Base-by-base conservation (phyloP, 2,797 vertebrate species). In the Pachyuromys duprasi region DNA sequence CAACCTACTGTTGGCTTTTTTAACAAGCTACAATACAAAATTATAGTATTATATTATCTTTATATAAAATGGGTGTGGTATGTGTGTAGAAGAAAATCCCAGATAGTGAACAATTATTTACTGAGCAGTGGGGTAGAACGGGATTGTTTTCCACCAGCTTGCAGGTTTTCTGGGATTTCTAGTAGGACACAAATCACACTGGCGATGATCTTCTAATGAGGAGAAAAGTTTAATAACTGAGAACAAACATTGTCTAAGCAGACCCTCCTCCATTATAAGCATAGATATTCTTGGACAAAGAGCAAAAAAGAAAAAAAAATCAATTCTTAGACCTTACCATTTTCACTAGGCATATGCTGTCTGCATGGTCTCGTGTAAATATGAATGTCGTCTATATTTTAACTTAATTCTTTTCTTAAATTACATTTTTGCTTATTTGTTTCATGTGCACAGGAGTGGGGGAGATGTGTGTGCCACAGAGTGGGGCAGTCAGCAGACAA, bases 11-110 rank as follows among this genome's bases (percentile, higher is more conserved):
- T 70, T 57, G 55, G 67, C 69, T 90, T 92, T 96, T 80, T 90
- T 92, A 95, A 84, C 42, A 91, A 91, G 33, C 67, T 83, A 67
- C 4, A 67, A n/a, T 81, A 79, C 8, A 95, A 11, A 78, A 86
- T 75, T 17, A 81, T 15, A 79, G 20, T 57, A 42, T 62, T 53
- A 53, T 49, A 18, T 78, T 84, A 62, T 76, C 80, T 91, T 79
- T 92, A 31, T 88, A 55, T 82, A 86, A 87, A 89, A 39, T 39
- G 3, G 39, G 2, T 84, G 39, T 57, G 83, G 67, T 22, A 1
- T 49, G 70, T 53, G 4, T 8, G 72, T 31, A 90, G 88, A 87
- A 82, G 79, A 80, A 91, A 83, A 22, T 78, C 55, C 70, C 93
- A 62, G 33, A 69, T 45, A 33, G 13, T 7, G 22, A 88, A 26